Percentiles rank a stretch among this genome's conserved stretches.
These are phyloP conservation scores for Falco punctatus DNA, from an alignment of 2,113 vertebrate species.

Conservation along the genomic window DNA sequence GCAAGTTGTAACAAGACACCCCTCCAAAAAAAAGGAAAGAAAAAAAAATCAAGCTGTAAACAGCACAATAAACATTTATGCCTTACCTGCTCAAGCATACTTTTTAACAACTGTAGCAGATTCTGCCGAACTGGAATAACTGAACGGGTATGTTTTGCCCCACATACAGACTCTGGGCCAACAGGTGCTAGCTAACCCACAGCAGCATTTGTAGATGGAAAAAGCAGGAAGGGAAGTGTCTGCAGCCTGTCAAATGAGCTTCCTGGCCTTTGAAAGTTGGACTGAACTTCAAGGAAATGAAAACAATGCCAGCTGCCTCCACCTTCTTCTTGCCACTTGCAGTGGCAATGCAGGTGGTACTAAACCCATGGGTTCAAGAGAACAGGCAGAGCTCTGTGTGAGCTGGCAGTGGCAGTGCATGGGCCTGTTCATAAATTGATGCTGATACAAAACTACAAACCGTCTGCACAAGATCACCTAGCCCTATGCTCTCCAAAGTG, in stretches of 20 bases:
- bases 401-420: background rate
- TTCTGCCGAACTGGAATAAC: background rate
- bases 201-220: background rate
- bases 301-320: background rate
- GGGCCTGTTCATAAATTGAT: background rate
- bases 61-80: background rate
- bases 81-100: background rate
- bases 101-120: background rate
- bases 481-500: background rate
- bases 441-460: background rate
- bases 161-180: background rate
- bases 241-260: background rate
- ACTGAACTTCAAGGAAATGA: background rate
- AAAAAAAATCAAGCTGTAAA: background rate
- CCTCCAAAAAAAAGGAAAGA: background rate
- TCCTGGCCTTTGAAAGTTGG: background rate
- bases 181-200: background rate
- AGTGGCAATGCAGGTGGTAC: accelerated
- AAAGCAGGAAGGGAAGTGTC: background rate
- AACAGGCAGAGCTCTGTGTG: background rate
- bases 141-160: background rate
- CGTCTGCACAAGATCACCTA: background rate
- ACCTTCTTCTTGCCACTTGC: background rate
- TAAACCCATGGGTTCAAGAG: background rate
- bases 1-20: background rate